Base-by-base conservation (phyloP, 2,888 invertebrate genomes). In the Lasioglossum vierecki region DNA sequence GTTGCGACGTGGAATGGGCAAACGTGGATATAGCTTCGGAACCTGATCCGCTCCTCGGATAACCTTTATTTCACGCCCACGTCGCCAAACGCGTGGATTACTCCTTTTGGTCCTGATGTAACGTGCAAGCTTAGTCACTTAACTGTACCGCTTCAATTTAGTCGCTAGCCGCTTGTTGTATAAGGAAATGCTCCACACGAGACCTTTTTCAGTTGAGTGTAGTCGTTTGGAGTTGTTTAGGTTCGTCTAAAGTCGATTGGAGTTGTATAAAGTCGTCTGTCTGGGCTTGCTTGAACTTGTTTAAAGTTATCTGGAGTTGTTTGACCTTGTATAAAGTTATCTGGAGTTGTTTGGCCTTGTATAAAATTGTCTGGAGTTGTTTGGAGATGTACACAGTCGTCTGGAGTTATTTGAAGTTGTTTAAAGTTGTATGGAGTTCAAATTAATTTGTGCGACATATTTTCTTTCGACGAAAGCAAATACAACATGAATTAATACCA, bases 11-110 rank as follows among this genome's bases (percentile, higher is more conserved):
- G 79, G 82, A 74, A 77, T 66, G 83, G 60, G 78, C 71, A 76
- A 88, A 73, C 86, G 81, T 87, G 85, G 90, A 90, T 92, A 92
- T 91, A 89, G 91, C 92, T 88, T 87, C 88, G 86, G 89, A 89
- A 94, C 93, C 93, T 93, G 93, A 91, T 89, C 87, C 90, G 91
- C 86, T 90, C 88, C 82, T 82, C 75, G 90, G 90, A 92, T 93
- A 92, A 92, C 93, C 91, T 92, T 93, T 93, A 92, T 92, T 93
- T 92, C 90, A 90, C 89, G 86, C 75, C 87, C 60, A 15, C 60
- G 60, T 26, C 22, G n/a, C 9, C n/a, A 2, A 53, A 53, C 53
- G 53, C 53, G n/a, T 22, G 3, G 53, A n/a, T n/a, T 9, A 53
- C 22, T 22, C 8, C 53, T 53, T 53, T 53, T 8, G 53, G 22